Percentiles rank a stretch among this genome's conserved stretches.
Evolutionary conservation across 2,113 vertebrate genomes (phyloP).

Genomic region (Gambusia affinis): DNA sequence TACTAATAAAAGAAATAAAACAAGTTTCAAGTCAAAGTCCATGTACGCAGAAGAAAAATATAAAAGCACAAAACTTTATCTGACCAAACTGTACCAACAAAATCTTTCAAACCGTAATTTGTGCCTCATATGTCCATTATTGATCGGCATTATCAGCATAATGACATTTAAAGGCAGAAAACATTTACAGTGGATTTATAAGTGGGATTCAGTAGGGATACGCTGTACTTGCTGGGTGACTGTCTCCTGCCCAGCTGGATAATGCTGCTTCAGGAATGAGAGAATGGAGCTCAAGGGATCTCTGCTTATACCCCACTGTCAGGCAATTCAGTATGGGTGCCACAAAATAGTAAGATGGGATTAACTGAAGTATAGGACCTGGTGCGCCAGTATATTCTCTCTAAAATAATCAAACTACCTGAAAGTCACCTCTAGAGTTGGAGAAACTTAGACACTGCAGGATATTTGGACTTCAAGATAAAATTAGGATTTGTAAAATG

Average conservation of each 20-base stretch:
- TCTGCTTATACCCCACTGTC: not conserved
- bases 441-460: not conserved
- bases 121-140: no score
- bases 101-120: no score
- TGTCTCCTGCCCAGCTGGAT: not conserved
- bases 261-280: no score
- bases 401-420: not conserved
- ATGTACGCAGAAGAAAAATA: no score
- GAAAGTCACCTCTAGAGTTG: not conserved
- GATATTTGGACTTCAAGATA: no score
- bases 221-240: not conserved
- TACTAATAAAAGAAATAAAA: no score
- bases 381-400: not conserved
- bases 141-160: no score
- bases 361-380: not conserved
- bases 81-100: no score
- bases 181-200: not conserved
- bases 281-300: not conserved
- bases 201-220: not conserved
- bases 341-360: not conserved
- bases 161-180: no score
- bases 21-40: no score
- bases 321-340: not conserved
- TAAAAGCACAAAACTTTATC: no score
- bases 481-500: no score